phyloP scores from a whole-genome alignment of 2,797 vertebrate species.

The Pipistrellus kuhlii region DNA sequence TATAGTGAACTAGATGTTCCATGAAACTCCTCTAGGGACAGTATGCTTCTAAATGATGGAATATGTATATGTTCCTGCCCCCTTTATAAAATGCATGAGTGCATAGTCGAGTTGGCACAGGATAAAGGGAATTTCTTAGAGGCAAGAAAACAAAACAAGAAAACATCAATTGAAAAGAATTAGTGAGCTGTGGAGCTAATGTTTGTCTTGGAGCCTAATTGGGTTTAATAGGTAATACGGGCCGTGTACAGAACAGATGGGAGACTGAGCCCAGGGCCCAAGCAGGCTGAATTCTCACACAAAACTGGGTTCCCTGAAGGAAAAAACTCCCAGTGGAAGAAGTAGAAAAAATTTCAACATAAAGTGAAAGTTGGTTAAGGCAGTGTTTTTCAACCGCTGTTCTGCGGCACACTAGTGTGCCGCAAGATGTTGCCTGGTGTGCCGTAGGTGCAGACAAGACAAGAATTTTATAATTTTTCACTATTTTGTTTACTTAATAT shows the following conservation, averaged over 20 bases:
- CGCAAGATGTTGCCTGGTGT: no score
- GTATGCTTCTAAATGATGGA: background rate
- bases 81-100: constrained; percentile 7
- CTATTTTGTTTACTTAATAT: no score
- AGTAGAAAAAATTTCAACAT: background rate
- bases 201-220: background rate
- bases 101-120: background rate
- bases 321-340: background rate
- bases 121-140: background rate
- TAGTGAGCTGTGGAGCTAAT: background rate
- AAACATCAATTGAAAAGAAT: background rate
- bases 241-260: background rate
- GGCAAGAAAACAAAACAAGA: background rate
- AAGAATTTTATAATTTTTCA: no score
- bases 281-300: background rate
- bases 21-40: constrained; percentile 26
- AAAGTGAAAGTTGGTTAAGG: background rate
- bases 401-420: no score
- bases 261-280: background rate
- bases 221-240: background rate
- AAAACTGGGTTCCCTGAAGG: background rate
- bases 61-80: background rate
- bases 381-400: no score
- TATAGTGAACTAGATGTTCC: constrained; percentile 2
- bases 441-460: no score